phyloP scores from a whole-genome alignment of 2,113 vertebrate species.

The Drymodes brunneopygia region DNA sequence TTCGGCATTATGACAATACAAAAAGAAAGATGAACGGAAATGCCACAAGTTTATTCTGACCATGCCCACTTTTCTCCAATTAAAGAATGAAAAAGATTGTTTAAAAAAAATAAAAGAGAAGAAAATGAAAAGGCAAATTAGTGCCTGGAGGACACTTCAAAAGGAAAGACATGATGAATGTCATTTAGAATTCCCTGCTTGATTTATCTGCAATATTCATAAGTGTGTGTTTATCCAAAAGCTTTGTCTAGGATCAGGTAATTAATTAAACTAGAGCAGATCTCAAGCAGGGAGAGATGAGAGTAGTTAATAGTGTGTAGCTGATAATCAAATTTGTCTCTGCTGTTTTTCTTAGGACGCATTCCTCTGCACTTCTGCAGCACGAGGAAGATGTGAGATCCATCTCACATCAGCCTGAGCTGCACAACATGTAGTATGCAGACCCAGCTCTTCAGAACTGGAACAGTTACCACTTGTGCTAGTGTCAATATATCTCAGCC shows the following conservation, averaged over 20 bases:
- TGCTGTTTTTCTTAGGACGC: background rate
- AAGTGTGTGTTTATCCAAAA: constrained; percentile 25
- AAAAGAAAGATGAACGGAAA: background rate
- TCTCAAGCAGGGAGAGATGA: constrained; percentile 1
- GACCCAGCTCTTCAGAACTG: background rate
- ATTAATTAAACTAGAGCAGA: constrained; percentile 38
- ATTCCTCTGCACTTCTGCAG: background rate
- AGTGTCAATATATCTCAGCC: background rate
- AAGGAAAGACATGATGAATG: background rate
- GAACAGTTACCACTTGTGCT: background rate
- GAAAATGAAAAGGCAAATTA: background rate
- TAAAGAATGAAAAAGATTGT: background rate
- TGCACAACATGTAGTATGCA: background rate
- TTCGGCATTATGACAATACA: background rate
- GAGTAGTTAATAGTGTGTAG: background rate
- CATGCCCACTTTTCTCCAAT: background rate
- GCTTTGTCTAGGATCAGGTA: constrained; percentile 24
- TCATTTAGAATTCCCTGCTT: background rate
- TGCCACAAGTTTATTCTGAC: background rate
- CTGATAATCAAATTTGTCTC: background rate
- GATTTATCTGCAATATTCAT: background rate
- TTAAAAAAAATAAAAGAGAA: background rate
- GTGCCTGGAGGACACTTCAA: background rate
- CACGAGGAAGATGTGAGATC: background rate
- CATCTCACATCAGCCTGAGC: background rate